These are phyloP conservation scores for Tympanuchus pallidicinctus DNA, from an alignment of 2,113 vertebrate genomes.

Conservation along the genomic window DNA sequence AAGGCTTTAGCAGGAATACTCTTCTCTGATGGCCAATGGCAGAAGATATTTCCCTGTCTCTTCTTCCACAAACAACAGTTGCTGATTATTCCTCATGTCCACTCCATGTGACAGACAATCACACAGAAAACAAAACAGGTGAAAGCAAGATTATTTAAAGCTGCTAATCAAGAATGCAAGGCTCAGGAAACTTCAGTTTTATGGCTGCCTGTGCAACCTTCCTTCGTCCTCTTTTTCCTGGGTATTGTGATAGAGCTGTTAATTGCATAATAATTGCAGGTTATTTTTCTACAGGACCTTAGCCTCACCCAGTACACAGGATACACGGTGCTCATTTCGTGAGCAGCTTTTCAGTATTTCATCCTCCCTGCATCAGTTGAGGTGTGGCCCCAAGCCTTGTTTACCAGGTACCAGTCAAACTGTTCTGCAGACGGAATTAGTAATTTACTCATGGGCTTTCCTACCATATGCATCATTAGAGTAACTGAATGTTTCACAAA, in stretches of 20 bases:
- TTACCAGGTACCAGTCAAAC: background rate
- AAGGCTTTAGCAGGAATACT: background rate
- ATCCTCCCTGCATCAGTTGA: rapidly evolving
- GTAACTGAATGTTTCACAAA: conserved; percentile 44
- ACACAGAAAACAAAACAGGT: background rate
- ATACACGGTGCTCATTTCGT: background rate
- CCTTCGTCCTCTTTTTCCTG: background rate
- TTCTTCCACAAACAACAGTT: background rate
- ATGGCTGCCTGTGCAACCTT: background rate
- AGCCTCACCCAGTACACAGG: conserved; percentile 34
- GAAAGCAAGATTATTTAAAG: conserved; percentile 13
- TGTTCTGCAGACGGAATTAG: background rate
- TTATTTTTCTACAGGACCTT: background rate
- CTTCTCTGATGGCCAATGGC: background rate
- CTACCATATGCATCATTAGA: background rate
- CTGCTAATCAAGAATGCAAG: background rate
- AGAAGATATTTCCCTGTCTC: background rate
- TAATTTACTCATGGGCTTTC: conserved; percentile 19
- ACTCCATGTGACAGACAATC: background rate
- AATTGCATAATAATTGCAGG: conserved; percentile 20
- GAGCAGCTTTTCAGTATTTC: background rate
- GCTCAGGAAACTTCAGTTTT: background rate
- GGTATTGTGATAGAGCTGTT: background rate
- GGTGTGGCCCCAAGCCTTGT: conserved; percentile 27
- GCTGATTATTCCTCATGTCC: background rate